Percentiles rank a stretch among this genome's conserved stretches.
phyloP scores from a whole-genome alignment of 53 echinoderm and acorn worm genomes.

The Echinarachnius parma region DNA sequence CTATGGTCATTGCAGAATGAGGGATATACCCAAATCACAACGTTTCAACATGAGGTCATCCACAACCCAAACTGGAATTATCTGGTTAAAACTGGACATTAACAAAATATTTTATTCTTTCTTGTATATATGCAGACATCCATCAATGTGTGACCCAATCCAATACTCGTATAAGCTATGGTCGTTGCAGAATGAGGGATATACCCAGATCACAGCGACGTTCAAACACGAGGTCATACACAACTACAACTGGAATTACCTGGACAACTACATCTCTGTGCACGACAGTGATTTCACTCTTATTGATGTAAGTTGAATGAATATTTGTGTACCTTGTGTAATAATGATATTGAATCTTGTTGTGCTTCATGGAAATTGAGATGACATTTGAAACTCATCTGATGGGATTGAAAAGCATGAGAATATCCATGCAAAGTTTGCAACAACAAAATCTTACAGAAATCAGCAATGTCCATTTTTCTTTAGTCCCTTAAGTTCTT shows the following conservation, averaged over 20 bases:
- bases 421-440: too few relatives aligned
- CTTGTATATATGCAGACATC: constrained; percentile 46
- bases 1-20: neutral
- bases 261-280: constrained; percentile 77
- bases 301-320: constrained; percentile 68
- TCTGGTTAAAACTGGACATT: too few relatives aligned
- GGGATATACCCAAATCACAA: neutral
- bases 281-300: constrained; percentile 63
- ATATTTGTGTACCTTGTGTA: neutral
- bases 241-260: constrained; percentile 85
- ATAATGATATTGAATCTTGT: neutral
- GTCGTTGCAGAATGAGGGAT: constrained; percentile 64
- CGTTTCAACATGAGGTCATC: too few relatives aligned
- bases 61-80: too few relatives aligned
- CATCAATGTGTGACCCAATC: constrained; percentile 44
- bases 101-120: too few relatives aligned
- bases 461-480: too few relatives aligned
- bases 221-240: constrained; percentile 59
- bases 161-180: constrained; percentile 80
- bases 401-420: too few relatives aligned
- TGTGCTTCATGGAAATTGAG: too few relatives aligned
- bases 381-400: too few relatives aligned
- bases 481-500: too few relatives aligned
- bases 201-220: constrained; percentile 47
- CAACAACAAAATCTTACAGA: too few relatives aligned